These are phyloP conservation scores for Pandion haliaetus DNA, from an alignment of 2,113 vertebrate species.

Conservation along the genomic window DNA sequence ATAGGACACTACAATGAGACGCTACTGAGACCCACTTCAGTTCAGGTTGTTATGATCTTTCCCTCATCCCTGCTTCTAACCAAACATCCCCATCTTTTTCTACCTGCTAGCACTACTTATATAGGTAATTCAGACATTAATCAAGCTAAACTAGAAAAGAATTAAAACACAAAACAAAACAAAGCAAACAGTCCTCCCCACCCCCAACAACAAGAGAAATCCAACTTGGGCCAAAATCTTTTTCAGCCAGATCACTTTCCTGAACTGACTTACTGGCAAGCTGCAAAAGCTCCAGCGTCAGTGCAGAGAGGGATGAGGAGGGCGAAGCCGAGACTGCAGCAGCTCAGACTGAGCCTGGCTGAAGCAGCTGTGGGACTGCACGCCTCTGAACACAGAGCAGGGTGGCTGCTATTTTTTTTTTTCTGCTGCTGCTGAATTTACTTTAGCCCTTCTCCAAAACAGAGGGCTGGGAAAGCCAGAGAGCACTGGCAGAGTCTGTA, in stretches of 20 bases:
- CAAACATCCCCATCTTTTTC: not conserved
- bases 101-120: not conserved
- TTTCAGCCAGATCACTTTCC: not conserved
- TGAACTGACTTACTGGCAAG: not conserved
- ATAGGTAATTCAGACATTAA: not conserved
- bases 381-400: not conserved
- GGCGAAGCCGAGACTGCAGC: accelerated
- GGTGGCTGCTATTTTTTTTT: not conserved
- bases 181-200: not conserved
- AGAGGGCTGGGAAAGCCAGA: not conserved
- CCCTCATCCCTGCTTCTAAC: not conserved
- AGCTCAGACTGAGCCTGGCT: accelerated
- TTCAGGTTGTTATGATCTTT: not conserved
- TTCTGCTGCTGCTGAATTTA: not conserved
- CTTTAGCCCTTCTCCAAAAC: not conserved
- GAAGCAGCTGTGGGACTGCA: not conserved
- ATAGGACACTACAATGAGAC: not conserved
- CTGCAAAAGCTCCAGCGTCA: not conserved
- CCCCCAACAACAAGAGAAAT: not conserved
- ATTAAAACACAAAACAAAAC: too few relatives aligned
- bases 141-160: not conserved
- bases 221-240: not conserved
- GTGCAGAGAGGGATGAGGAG: not conserved
- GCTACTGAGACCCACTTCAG: not conserved
- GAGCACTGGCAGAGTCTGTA: not conserved